phyloP scores from a whole-genome alignment of 2,797 vertebrate species.

The Phyllotis vaccarum region DNA sequence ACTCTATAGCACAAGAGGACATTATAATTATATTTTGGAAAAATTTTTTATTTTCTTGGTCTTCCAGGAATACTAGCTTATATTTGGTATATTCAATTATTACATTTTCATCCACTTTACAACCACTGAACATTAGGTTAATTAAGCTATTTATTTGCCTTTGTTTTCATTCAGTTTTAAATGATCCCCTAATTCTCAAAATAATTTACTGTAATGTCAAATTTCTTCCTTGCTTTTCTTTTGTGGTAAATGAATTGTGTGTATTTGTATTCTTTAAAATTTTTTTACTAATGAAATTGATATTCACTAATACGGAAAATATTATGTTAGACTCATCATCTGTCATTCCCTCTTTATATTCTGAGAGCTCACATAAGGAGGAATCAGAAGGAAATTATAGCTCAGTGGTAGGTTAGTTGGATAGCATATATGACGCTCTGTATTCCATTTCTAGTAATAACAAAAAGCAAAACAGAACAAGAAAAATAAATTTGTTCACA shows the following conservation, averaged over 20 bases:
- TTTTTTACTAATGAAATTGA: background rate
- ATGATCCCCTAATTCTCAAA: background rate
- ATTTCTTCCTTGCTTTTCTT: background rate
- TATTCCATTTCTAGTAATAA: background rate
- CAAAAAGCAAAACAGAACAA: background rate
- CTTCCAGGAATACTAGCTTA: background rate
- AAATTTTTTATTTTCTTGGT: background rate
- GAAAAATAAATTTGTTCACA: background rate
- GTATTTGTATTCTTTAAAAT: background rate
- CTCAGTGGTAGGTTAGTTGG: too few species aligned
- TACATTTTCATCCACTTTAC: background rate
- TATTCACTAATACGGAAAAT: background rate
- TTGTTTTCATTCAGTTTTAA: background rate
- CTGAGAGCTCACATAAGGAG: background rate
- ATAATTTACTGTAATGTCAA: background rate
- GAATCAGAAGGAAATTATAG: too few species aligned
- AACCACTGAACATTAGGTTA: background rate
- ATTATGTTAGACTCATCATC: background rate
- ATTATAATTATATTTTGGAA: background rate
- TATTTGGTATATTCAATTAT: background rate
- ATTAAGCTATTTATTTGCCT: background rate
- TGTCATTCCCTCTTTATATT: background rate
- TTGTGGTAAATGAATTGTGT: background rate
- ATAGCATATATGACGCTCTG: background rate
- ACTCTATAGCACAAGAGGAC: background rate